Base-by-base conservation (phyloP, 2,113 vertebrate genomes). In the Stigmatopora argus region DNA sequence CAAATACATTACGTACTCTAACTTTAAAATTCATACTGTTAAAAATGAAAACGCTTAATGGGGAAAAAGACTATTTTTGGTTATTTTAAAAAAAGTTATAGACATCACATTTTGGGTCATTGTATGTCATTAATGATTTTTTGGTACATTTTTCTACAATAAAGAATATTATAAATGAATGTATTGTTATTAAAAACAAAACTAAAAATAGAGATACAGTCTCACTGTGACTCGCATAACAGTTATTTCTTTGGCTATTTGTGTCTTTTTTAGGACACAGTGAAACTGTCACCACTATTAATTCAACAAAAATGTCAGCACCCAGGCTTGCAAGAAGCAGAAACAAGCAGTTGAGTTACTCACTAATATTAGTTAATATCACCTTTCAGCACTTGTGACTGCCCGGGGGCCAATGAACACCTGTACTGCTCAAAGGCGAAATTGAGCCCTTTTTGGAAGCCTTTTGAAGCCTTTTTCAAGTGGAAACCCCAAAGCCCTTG, bases 361-460 rank as follows among this genome's bases (percentile, higher is more conserved):
- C 66, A 66, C 71, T 85, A 85, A 87, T 81, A 71, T 79, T 79
- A 71, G 52, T 66, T 84, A 83, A 86, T 85, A 78, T 85, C 80
- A 86, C 73, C 83, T 86, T 86, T 87, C 84, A 85, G 73, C 70
- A 46, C 71, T 44, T 65, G 72, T 71, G 71, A 82, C 65, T 59
- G 78, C 78, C 69, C 62, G 60, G 14, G 82, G 83, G 56, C 62
- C 66, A 72, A 80, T 34, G 78, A 80, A 89, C 86, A 89, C 85
- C 85, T 89, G 86, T 71, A 85, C 63, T 77, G 63, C 74, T 70
- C 58, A 41, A 55, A 87, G 78, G 26, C 63, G 59, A 31, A 68
- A 83, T 83, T 75, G 78, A 78, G 70, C 71, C 62, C 80, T 74
- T 67, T 58, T 65, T 63, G 64, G 48, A 71, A 67, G 64, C 59